Evolutionary conservation across 2,888 invertebrate species (phyloP), one percentile per base, ranked within the genome.

Genomic region (Spicauda simplicius): DNA sequence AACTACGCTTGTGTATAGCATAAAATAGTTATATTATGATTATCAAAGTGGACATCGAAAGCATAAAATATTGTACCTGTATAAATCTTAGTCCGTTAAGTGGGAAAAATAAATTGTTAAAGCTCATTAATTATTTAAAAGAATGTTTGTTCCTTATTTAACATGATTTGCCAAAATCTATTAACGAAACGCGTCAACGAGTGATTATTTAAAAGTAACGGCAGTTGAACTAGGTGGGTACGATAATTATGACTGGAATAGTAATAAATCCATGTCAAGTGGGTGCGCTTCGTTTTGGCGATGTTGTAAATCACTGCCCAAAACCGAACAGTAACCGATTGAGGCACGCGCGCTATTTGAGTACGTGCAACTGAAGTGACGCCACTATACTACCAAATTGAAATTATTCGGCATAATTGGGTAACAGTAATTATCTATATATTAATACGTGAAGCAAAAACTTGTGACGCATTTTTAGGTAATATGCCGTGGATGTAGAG

Each of bases 281-380:
- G 60, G 54, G 59, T 60, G 60, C 54, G 59, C 60, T 55, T 60
- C 54, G 80, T 77, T 90, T 87, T 83, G 86, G 86, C 79, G 77
- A 73, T 78, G 86, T 80, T 80, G 82, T 90, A 88, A 90, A 89
- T 90, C 84, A 90, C 76, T 74, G 74, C 87, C 65, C 65, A 59
- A 65, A 57, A 65, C 65, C 54, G 59, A 65, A 65, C 59, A 59
- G 65, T 53, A 59, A 61, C 52, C 61, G 61, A 61, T 61, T 61
- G 54, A 65, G 59, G 53, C 65, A 65, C 59, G 41, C 48, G 65
- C 54, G 52, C 59, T 45, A 62, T 65, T 65, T 65, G 48, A 41
- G 37, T 54, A 58, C 41, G 52, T 18, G 58, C 25, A 45, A 55
- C n/a, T 65, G 54, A 59, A 54, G 30, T 65, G 59, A 59, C 57